These are phyloP conservation scores for Galago senegalensis DNA, from an alignment of 2,797 vertebrate genomes.

Conservation along the genomic window DNA sequence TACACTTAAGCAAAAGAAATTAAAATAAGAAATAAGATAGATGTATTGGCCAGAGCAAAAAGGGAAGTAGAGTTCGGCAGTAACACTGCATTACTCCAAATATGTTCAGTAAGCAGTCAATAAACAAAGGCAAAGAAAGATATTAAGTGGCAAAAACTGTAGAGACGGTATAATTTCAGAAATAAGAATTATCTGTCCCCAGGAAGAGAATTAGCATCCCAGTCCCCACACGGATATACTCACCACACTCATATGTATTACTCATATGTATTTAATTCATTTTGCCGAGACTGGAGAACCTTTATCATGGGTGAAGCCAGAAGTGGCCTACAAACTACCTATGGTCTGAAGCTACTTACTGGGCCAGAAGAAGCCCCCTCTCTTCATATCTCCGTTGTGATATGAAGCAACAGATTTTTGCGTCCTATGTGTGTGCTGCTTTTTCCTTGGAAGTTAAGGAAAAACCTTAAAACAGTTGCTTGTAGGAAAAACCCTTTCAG, in stretches of 20 bases:
- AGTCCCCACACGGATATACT: neutral
- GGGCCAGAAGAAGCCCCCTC: neutral
- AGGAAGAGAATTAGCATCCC: neutral
- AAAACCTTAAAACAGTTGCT: neutral
- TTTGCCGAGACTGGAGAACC: neutral
- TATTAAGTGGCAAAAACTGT: neutral
- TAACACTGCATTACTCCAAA: neutral
- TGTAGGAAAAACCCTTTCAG: neutral
- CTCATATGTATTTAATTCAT: neutral
- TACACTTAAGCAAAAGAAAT: neutral
- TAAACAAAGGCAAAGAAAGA: constrained; percentile 21
- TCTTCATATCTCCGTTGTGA: neutral
- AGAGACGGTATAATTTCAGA: neutral
- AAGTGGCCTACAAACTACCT: neutral
- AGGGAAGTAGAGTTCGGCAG: neutral
- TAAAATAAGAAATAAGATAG: neutral
- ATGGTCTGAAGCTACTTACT: neutral
- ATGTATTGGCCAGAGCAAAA: neutral
- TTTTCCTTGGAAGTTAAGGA: neutral
- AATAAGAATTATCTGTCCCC: neutral
- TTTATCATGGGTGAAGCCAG: neutral
- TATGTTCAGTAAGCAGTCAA: neutral
- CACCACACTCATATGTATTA: neutral
- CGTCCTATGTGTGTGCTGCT: neutral
- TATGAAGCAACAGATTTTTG: neutral